A percentile compares a stretch with the other conserved stretches of the same genome.
These are phyloP conservation scores for Danaus chrysippus DNA, from an alignment of 2,888 invertebrate species.

Conservation along the genomic window DNA sequence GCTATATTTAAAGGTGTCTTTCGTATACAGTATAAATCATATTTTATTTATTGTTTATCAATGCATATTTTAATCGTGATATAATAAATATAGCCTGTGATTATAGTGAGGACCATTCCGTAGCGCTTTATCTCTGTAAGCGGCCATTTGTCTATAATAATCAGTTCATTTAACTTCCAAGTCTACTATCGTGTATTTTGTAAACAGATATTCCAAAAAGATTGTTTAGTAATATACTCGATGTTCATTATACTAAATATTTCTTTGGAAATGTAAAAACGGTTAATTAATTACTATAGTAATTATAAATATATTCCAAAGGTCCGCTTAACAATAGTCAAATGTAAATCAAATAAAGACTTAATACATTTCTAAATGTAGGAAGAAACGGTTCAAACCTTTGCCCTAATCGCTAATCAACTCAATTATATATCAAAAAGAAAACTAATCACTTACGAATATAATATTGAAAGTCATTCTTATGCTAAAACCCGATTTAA, in stretches of 20 bases:
- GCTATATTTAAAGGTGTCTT: no score
- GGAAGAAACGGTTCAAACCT: conserved; percentile 13
- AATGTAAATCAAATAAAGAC: neutral
- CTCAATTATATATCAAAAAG: conserved; percentile 50
- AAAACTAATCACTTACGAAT: conserved; percentile 55
- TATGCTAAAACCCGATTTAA: conserved; percentile 53
- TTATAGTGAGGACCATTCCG: neutral
- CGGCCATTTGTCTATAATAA: conserved; percentile 4
- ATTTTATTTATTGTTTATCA: neutral
- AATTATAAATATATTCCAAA: no score
- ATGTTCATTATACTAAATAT: no score
- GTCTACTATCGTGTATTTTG: neutral
- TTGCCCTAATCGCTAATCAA: conserved; percentile 31
- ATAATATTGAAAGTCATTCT: conserved; percentile 52
- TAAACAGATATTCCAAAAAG: neutral
- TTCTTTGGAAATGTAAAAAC: no score
- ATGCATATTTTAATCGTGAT: neutral
- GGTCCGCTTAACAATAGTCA: no score
- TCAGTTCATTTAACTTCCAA: neutral
- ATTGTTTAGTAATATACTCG: no score
- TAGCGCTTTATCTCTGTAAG: neutral
- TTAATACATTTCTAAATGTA: conserved; percentile 5
- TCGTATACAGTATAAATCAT: no score
- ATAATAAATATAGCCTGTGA: neutral
- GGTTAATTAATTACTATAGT: no score